These are phyloP conservation scores for Dunckerocampus dactyliophorus DNA, from an alignment of 2,113 vertebrate species.

Conservation along the genomic window DNA sequence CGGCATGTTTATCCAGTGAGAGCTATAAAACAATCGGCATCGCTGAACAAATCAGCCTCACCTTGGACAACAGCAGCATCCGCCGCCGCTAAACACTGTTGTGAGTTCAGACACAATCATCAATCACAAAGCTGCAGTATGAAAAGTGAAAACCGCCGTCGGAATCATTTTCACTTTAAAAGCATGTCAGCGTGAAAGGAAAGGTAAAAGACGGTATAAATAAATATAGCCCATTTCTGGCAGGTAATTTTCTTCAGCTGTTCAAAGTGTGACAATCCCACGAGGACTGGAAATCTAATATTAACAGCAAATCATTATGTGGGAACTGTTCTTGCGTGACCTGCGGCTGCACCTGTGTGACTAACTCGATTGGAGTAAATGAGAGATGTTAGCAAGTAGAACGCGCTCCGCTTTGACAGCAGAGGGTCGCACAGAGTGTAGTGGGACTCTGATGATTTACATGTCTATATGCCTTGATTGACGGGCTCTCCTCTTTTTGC, in stretches of 20 bases:
- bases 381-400: slow-evolving; percentile 54
- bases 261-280: slow-evolving; percentile 69
- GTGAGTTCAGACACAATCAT: slow-evolving; percentile 57
- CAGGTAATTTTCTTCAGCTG: slow-evolving; percentile 74
- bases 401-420: slow-evolving; percentile 54
- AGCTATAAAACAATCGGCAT: slow-evolving; percentile 48
- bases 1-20: slow-evolving; percentile 26
- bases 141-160: slow-evolving; percentile 50
- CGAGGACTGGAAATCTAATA: slow-evolving; percentile 69
- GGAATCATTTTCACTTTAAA: slow-evolving; percentile 73
- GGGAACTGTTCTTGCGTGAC: slow-evolving; percentile 68
- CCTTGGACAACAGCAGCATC: slow-evolving; percentile 34
- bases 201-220: slow-evolving; percentile 46
- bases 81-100: slow-evolving; percentile 46
- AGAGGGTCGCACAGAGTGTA: slow-evolving; percentile 58
- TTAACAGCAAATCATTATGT: slow-evolving; percentile 76
- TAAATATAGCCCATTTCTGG: slow-evolving; percentile 73
- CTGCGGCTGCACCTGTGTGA: slow-evolving; percentile 63
- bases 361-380: slow-evolving; percentile 66
- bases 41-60: slow-evolving; percentile 44
- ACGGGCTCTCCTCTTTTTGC: slow-evolving; percentile 28
- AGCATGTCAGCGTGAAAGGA: slow-evolving; percentile 56
- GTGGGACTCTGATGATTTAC: slow-evolving; percentile 58
- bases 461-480: slow-evolving; percentile 50
- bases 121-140: slow-evolving; percentile 52